phyloP scores from a whole-genome alignment of 2,113 vertebrate species.

The Pitta sordida region DNA sequence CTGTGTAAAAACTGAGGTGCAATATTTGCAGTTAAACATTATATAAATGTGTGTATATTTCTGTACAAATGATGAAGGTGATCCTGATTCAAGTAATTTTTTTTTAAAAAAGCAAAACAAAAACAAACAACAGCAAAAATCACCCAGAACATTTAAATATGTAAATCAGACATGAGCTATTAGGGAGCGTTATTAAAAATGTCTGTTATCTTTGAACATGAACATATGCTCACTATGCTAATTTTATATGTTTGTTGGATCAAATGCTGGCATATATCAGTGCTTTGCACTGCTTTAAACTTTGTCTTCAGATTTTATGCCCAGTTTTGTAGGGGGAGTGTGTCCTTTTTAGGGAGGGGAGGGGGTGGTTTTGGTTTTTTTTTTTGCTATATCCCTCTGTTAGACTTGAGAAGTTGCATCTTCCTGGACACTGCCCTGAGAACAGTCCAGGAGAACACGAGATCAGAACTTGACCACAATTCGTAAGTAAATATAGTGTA shows the following conservation, averaged over 20 bases:
- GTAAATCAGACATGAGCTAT: slow-evolving; percentile 13
- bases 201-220: slow-evolving; percentile 21
- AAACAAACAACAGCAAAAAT: no score
- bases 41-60: not conserved
- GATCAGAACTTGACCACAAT: not conserved
- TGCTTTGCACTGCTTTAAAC: not conserved
- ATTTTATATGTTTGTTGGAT: not conserved
- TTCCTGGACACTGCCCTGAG: not conserved
- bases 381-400: not conserved
- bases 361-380: no score
- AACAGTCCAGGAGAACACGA: not conserved
- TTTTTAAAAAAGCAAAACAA: not conserved
- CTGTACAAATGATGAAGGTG: not conserved
- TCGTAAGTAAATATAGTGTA: not conserved
- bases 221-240: slow-evolving; percentile 39
- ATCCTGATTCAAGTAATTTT: slow-evolving; percentile 23
- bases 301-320: not conserved
- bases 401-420: not conserved
- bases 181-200: slow-evolving; percentile 31
- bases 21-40: slow-evolving; percentile 5
- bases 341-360: no score
- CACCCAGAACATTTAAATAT: not conserved
- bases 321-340: no score
- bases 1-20: not conserved
- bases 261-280: not conserved